phyloP scores from a whole-genome alignment of 2,797 vertebrate genomes.

The Euthynnus affinis region DNA sequence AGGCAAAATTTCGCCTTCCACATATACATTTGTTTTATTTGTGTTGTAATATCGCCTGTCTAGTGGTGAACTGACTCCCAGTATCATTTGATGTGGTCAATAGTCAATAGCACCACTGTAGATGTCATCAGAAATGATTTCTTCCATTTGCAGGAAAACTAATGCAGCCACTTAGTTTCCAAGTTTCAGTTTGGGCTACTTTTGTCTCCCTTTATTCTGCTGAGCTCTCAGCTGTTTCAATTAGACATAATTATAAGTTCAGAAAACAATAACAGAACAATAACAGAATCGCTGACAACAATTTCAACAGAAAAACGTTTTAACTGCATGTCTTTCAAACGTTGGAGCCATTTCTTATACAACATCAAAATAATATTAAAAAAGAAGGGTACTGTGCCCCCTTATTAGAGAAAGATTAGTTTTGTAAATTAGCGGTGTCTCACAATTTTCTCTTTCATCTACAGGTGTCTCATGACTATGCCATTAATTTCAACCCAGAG shows the following conservation, averaged over 20 bases:
- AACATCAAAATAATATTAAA: background rate
- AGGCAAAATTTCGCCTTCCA: background rate
- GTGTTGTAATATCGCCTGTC: no score
- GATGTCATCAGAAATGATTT: background rate
- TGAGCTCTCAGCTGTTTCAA: no score
- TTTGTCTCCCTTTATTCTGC: background rate
- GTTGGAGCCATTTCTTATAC: background rate
- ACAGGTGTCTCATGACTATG: constrained; percentile 97
- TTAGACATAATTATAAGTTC: no score
- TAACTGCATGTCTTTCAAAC: background rate
- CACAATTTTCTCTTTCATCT: constrained; percentile 21
- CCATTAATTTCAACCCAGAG: constrained; percentile 96
- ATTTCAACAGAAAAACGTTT: background rate
- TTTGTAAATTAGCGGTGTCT: constrained; percentile 20
- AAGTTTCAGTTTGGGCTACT: background rate
- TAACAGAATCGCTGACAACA: no score
- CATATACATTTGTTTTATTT: background rate
- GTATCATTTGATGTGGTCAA: background rate
- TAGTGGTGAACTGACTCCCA: no score
- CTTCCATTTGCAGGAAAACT: background rate
- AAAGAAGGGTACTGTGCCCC: background rate
- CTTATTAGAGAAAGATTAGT: background rate
- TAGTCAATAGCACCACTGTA: background rate
- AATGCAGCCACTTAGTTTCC: background rate
- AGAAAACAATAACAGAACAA: no score